Base-by-base conservation (phyloP, 2,888 invertebrate species). In the Neoascia interrupta region DNA sequence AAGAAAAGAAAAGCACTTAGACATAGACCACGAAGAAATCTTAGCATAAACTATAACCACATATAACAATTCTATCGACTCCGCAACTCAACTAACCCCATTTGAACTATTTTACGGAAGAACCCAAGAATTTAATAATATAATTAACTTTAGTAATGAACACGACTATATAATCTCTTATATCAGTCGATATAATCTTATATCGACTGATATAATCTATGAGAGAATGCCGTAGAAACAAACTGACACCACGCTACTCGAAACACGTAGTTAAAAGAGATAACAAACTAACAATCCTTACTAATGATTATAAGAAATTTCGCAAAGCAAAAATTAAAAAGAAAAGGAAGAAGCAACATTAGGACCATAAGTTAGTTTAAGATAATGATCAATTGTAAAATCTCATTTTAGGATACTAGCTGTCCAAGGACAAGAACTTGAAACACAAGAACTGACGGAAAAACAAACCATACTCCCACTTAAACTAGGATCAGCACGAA, bases 401-500 rank as follows among this genome's bases (percentile, higher is more conserved):
- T 31, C n/a, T n/a, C 8, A 31, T 31, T 31, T 31, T 31, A 31
- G 31, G 31, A 6, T 31, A 31, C 8, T n/a, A n/a, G 8, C 10
- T n/a, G 8, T 31, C n/a, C 10, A 8, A n/a, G 31, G 34, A n/a
- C 51, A 51, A 34, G 34, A 51, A 18, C 10, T 51, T 2, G 18
- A 31, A n/a, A 51, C 18, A 21, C 34, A 45, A 11, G 15, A 13
- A 45, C 13, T 45, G 23, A 45, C 26, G 3, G 11, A 45, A 11
- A 45, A 19, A 31, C 51, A 51, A 34, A 51, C 31, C 3, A 51
- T 51, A 3, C 34, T 51, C n/a, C 21, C 51, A 47, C 11, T 47
- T 15, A 47, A 15, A 34, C 11, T 51, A 51, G 51, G 51, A 19
- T 16, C 26, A 6, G 51, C 49, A 49, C 6, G 26, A 26, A 45